Evolutionary conservation across 2,797 vertebrate species (phyloP), one percentile per base, ranked within the genome.

Genomic region (Macrochelys suwanniensis): DNA sequence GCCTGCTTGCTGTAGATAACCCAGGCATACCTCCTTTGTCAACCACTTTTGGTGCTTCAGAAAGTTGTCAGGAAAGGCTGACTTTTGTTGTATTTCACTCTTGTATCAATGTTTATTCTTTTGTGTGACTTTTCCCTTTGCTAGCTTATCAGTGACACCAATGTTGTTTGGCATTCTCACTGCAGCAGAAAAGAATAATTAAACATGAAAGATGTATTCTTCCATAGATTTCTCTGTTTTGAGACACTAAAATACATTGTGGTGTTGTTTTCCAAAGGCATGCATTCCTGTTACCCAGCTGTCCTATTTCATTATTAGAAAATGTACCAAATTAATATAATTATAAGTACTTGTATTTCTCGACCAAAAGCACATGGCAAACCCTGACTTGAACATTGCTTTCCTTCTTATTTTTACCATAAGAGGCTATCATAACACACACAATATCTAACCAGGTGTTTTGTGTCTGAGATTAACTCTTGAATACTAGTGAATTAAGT

Each of bases 151-250:
- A 33, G 84, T 92, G 92, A 50, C 94, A 81, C 33, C 12, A 92
- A 51, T 85, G 89, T 85, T 92, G 90, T 92, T 71, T 92, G 96
- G 91, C 92, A 89, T 86, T 45, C 92, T 91, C 3, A 28, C 49
- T 94, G 93, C 93, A 91, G 86, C 93, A 71, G 83, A 45, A 96
- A 84, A 97, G 88, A 90, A 97, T 97, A 96, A 97, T 97, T 97
- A 97, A 90, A 88, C 1, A 6, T 94, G 90, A 80, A 71, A 5
- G 91, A 80, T 68, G 78, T 57, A 0, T 65, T 79, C 92, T 89
- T 78, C 91, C 92, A 80, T 88, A 5, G 0, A 79, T 59, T 57
- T 2, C 89, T 65, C 51, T 6, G 51, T 65, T 84, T 85, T 17
- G 87, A 90, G 91, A 74, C 82, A 84, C 82, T 92, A 89, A 74